Base-by-base conservation (phyloP, 1,140 invertebrate species). In the Dreissena polymorpha region DNA sequence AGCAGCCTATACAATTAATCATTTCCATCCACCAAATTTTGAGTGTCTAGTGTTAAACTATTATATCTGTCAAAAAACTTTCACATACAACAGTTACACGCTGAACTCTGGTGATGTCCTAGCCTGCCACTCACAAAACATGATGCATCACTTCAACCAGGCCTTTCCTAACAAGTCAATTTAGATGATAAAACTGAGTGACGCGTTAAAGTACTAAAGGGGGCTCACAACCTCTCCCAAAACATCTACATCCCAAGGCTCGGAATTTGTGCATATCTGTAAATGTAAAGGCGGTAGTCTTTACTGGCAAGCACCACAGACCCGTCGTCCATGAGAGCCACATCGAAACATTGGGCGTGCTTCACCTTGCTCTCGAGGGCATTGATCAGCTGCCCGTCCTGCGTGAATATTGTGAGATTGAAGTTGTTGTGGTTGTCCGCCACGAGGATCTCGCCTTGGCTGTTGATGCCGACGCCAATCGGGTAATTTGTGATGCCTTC, bases 401-500 rank as follows among this genome's bases (percentile, higher is more conserved):
- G 93, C 27, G 91, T 92, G 89, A 94, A 94, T 90, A 99, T 98
- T 72, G 99, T 99, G 92, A 99, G 93, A 92, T 99, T 99, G 94
- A 99, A 99, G 93, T 99, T 99, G 94, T 99, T 99, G 94, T 99
- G 99, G 94, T 99, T 99, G 94, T 99, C 99, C 50, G 98, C 98
- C 86, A 99, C 99, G 60, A 99, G 95, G 72, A 99, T 98, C 92
- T 99, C 98, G 63, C 98, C 98, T 49, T 96, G 96, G 0, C 96
- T 95, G 92, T 99, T 99, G 90, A 99, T 99, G 68, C 98, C 98
- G 0, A 99, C 99, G 10, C 99, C 99, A 88, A 99, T 99, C 0
- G 99, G 99, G 93, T 99, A 99, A 91, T 99, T 99, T 84, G 99
- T 99, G 76, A 99, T 96, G 25, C 98, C 99, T 92, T 99, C 98